phyloP scores from a whole-genome alignment of 2,797 vertebrate species.

The Myotis findleyi region DNA sequence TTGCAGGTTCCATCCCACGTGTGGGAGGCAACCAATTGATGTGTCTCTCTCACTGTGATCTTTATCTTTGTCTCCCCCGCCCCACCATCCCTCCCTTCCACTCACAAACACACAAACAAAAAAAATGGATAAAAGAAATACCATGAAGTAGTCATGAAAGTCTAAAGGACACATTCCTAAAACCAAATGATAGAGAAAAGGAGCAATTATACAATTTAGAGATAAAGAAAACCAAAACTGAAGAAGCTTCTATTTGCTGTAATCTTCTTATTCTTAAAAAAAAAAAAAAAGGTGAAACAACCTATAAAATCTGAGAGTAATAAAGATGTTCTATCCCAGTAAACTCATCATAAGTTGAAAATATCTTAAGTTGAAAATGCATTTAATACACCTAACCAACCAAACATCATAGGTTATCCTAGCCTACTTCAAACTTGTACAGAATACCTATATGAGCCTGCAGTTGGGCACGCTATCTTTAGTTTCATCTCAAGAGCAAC shows the following conservation, averaged over 20 bases:
- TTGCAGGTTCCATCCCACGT: too few relatives aligned
- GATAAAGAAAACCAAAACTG: slow-evolving; percentile 1
- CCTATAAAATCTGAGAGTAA: neutral
- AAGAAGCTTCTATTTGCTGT: slow-evolving; percentile 18
- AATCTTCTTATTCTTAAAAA: neutral
- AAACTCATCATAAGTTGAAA: neutral
- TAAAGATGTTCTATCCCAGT: neutral
- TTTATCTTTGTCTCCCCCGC: too few relatives aligned
- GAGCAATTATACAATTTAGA: slow-evolving; percentile 18
- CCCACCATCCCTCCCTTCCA: too few relatives aligned
- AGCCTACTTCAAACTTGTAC: neutral
- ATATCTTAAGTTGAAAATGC: neutral
- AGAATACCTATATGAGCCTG: neutral
- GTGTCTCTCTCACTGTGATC: too few relatives aligned
- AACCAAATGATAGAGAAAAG: neutral
- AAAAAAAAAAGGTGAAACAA: slow-evolving; percentile 31
- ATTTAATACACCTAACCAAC: neutral
- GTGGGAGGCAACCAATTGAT: too few relatives aligned
- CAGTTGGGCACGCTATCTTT: neutral
- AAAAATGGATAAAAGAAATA: neutral
- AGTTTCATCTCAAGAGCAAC: neutral
- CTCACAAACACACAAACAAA: too few relatives aligned
- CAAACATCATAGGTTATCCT: neutral
- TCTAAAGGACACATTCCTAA: neutral
- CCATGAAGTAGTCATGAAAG: neutral